phyloP scores from a whole-genome alignment of 1,140 invertebrate genomes.

The Penaeus indicus region DNA sequence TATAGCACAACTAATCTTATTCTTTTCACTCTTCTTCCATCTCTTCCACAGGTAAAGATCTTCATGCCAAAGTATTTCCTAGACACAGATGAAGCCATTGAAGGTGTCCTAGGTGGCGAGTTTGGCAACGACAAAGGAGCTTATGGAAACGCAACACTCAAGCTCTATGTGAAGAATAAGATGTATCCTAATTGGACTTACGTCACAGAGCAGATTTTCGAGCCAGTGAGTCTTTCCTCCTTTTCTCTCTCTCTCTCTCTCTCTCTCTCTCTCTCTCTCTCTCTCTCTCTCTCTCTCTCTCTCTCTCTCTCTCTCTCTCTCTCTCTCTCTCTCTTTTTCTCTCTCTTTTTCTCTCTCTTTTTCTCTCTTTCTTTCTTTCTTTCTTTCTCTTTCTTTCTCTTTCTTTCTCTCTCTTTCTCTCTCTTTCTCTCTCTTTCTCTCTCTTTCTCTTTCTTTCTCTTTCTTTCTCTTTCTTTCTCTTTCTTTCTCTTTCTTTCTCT shows the following conservation, averaged over 20 bases:
- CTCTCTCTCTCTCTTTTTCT: too few relatives aligned
- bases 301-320: too few relatives aligned
- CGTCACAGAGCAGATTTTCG: slow-evolving; percentile 22
- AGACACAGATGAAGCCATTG: slow-evolving; percentile 69
- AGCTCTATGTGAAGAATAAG: slow-evolving; percentile 36
- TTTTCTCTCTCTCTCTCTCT: too few relatives aligned
- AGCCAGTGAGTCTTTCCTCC: not conserved
- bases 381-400: too few relatives aligned
- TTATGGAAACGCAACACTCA: slow-evolving; percentile 53
- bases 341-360: too few relatives aligned
- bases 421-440: slow-evolving; percentile 10
- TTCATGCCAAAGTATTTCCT: slow-evolving; percentile 70
- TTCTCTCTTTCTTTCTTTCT: slow-evolving; percentile 11
- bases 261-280: too few relatives aligned
- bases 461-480: too few relatives aligned
- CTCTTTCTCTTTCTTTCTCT: too few relatives aligned
- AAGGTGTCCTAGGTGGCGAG: slow-evolving; percentile 68
- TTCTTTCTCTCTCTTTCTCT: slow-evolving; percentile 11
- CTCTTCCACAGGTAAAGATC: slow-evolving; percentile 58
- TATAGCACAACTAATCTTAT: not conserved
- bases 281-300: too few relatives aligned
- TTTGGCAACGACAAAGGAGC: slow-evolving; percentile 66
- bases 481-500: too few relatives aligned
- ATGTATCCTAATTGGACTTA: slow-evolving; percentile 33
- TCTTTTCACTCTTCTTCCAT: not conserved